These are phyloP conservation scores for Ostrea edulis DNA, from an alignment of 1,140 invertebrate genomes.

Conservation along the genomic window DNA sequence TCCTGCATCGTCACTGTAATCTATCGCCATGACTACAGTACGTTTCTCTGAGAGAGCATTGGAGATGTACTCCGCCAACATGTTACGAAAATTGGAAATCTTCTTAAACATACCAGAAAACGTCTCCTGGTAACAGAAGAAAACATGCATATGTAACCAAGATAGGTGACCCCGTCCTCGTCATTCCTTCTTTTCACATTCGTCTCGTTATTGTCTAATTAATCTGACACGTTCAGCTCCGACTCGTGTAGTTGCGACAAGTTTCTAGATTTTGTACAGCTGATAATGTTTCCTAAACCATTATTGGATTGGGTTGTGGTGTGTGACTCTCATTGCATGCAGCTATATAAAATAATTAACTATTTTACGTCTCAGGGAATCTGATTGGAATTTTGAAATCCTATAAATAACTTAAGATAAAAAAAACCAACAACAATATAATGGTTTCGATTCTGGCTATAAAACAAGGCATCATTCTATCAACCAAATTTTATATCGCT, in stretches of 20 bases:
- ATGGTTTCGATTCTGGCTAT: background rate
- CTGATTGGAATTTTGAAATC: background rate
- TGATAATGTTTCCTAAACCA: background rate
- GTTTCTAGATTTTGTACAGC: background rate
- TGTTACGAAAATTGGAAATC: slow-evolving; percentile 14
- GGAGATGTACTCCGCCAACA: slow-evolving; percentile 10
- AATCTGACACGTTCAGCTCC: background rate
- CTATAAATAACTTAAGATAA: background rate
- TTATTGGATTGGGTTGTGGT: background rate
- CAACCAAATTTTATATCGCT: no score
- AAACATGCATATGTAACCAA: background rate
- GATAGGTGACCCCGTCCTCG: background rate
- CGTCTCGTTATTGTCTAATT: background rate
- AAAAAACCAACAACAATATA: background rate
- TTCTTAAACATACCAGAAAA: slow-evolving; percentile 15
- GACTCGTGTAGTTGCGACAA: background rate
- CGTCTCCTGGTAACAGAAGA: background rate
- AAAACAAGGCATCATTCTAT: background rate
- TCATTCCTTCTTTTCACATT: background rate
- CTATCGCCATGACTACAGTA: slow-evolving; percentile 34
- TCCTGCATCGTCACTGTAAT: slow-evolving; percentile 1
- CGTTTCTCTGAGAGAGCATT: background rate
- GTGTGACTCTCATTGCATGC: background rate
- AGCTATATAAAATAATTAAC: slow-evolving; percentile 28
- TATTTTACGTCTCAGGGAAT: background rate